phyloP scores from a whole-genome alignment of 1,140 invertebrate species.

The Drosophila carrolli region DNA sequence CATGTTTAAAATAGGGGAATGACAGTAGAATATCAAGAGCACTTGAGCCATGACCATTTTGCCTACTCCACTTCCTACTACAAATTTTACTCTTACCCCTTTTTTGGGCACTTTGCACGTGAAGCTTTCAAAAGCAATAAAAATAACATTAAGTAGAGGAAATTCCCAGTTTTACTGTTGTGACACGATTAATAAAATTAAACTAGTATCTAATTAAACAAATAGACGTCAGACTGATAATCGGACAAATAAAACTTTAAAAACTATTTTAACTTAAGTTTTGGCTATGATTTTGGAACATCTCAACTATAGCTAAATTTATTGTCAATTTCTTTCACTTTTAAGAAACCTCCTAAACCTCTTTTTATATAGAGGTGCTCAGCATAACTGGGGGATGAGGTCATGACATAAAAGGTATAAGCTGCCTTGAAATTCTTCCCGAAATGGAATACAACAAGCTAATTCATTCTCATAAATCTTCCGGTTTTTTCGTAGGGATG shows the following conservation, averaged over 20 bases:
- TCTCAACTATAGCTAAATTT: slow-evolving; percentile 1
- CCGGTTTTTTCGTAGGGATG: slow-evolving; percentile 2
- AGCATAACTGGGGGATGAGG: slow-evolving; percentile 65
- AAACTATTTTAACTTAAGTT: slow-evolving; percentile 19
- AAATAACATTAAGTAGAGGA: slow-evolving; percentile 33
- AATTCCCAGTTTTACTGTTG: slow-evolving; percentile 15
- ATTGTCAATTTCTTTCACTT: slow-evolving; percentile 9
- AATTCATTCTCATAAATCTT: slow-evolving; percentile 45
- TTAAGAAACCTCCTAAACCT: slow-evolving; percentile 21
- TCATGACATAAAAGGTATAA: slow-evolving; percentile 58
- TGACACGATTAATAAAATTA: slow-evolving; percentile 11
- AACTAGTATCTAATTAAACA: neutral
- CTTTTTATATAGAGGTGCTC: slow-evolving; percentile 22
- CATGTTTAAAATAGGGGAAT: neutral
- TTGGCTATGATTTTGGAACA: slow-evolving; percentile 15
- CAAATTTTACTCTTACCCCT: slow-evolving; percentile 1
- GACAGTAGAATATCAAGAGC: slow-evolving; percentile 16
- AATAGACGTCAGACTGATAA: neutral
- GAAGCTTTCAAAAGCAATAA: slow-evolving; percentile 40
- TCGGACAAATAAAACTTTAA: no score
- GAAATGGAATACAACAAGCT: slow-evolving; percentile 16
- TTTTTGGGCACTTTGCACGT: slow-evolving; percentile 19
- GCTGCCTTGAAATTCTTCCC: slow-evolving; percentile 31
- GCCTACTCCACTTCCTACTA: slow-evolving; percentile 40
- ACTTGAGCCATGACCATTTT: slow-evolving; percentile 46